Percentiles rank a stretch among this genome's conserved stretches.
phyloP scores from a whole-genome alignment of 1,140 invertebrate species.

The Saxidomus purpurata region DNA sequence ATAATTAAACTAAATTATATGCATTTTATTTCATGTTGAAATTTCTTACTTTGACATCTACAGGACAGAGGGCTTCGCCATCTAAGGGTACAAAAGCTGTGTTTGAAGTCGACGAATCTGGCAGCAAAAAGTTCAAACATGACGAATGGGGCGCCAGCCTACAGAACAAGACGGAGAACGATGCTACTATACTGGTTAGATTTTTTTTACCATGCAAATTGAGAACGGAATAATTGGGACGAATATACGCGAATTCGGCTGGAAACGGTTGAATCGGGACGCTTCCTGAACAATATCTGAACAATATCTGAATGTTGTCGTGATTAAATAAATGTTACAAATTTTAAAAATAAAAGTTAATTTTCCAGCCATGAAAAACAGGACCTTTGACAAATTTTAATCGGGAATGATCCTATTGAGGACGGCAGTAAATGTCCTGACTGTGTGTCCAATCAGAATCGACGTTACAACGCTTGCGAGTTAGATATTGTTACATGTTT shows the following conservation, averaged over 20 bases:
- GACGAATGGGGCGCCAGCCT: constrained; percentile 61
- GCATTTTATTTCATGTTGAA: too few relatives aligned
- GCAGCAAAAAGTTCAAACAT: background rate
- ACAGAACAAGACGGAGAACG: background rate
- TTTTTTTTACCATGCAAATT: background rate
- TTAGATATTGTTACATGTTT: too few relatives aligned
- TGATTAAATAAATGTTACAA: too few relatives aligned
- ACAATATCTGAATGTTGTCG: background rate
- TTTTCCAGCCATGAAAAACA: background rate
- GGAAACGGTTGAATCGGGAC: too few relatives aligned
- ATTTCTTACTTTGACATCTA: too few relatives aligned
- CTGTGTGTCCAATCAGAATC: too few relatives aligned
- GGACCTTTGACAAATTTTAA: too few relatives aligned
- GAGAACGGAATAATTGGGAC: background rate
- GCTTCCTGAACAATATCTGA: background rate
- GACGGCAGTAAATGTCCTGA: too few relatives aligned
- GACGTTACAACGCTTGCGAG: too few relatives aligned
- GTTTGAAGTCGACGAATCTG: constrained; percentile 42
- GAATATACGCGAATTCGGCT: background rate
- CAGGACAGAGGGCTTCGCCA: constrained; percentile 39
- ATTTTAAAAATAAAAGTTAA: too few relatives aligned
- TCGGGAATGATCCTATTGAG: too few relatives aligned
- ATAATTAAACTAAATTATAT: too few relatives aligned
- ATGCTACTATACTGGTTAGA: constrained; percentile 27
- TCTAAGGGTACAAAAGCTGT: constrained; percentile 27